These are phyloP conservation scores for Cyprinodon tularosa DNA, from an alignment of 2,113 vertebrate species.

Conservation along the genomic window DNA sequence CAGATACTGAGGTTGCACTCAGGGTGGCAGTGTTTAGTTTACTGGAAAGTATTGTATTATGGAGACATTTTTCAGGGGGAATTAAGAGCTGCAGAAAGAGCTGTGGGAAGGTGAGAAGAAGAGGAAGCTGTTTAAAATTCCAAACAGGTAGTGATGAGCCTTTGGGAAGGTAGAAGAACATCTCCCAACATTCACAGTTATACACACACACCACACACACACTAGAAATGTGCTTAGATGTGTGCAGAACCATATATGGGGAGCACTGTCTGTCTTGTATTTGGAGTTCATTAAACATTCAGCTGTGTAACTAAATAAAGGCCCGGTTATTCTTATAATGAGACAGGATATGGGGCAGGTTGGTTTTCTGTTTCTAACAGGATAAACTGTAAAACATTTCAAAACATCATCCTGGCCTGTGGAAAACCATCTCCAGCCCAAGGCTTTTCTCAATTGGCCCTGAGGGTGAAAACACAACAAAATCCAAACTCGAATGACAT, in stretches of 20 bases:
- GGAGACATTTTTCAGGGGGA: slow-evolving; percentile 24
- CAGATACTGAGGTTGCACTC: slow-evolving; percentile 1
- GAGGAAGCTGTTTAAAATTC: slow-evolving; percentile 76
- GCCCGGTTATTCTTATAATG: background rate
- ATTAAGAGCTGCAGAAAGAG: slow-evolving; percentile 48
- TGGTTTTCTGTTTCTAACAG: background rate
- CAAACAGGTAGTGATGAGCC: slow-evolving; percentile 72
- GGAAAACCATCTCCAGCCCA: background rate
- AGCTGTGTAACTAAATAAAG: background rate
- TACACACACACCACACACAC: slow-evolving; percentile 3
- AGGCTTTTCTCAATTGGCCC: background rate
- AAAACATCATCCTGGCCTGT: background rate
- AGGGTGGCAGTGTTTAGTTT: slow-evolving; percentile 20
- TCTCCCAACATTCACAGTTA: slow-evolving; percentile 18
- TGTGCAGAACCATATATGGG: slow-evolving; percentile 16
- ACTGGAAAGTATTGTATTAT: slow-evolving; percentile 16
- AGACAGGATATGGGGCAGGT: background rate
- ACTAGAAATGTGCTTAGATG: slow-evolving; percentile 11
- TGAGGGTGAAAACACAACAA: slow-evolving; percentile 1
- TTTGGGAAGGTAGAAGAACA: slow-evolving; percentile 66
- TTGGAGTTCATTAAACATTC: background rate
- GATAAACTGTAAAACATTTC: background rate
- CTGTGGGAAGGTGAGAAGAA: slow-evolving; percentile 67
- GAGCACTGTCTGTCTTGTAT: slow-evolving; percentile 11
- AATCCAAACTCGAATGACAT: background rate